These are phyloP conservation scores for Gobionotothen gibberifrons DNA, from an alignment of 2,797 vertebrate genomes.

Conservation along the genomic window DNA sequence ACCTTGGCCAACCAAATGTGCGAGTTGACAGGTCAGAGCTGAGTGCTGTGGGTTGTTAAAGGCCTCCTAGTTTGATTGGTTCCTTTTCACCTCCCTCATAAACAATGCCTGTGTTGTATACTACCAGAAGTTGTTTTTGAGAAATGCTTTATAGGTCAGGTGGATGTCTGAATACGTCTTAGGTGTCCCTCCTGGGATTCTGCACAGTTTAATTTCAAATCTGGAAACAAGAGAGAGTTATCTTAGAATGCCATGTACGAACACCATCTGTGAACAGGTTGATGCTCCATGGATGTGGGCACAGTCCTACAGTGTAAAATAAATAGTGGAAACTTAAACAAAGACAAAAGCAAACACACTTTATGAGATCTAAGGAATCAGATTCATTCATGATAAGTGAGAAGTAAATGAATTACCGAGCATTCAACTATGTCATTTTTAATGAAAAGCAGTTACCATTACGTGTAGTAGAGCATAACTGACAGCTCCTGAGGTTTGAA, in stretches of 20 bases:
- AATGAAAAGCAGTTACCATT: neutral
- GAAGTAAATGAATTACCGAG: conserved; percentile 12
- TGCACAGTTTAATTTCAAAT: neutral
- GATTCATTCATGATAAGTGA: neutral
- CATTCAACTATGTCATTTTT: neutral
- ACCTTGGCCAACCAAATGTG: conserved; percentile 70
- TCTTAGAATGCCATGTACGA: neutral
- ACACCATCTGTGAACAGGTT: neutral
- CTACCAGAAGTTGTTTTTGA: neutral
- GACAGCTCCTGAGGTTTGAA: conserved; percentile 7
- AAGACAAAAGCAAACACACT: conserved; percentile 1
- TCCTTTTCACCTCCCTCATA: conserved; percentile 25
- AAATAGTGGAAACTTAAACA: conserved; percentile 13
- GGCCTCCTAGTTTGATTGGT: conserved; percentile 39
- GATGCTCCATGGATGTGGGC: conserved; percentile 4
- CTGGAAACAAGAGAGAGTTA: neutral
- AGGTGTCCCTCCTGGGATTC: neutral
- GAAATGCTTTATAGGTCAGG: neutral
- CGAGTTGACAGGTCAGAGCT: conserved; percentile 53
- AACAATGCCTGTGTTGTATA: conserved; percentile 16
- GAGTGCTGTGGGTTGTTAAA: conserved; percentile 6
- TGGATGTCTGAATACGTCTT: neutral
- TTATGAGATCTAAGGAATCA: neutral
- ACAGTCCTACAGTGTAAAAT: neutral
- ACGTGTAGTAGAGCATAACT: conserved; percentile 12